Evolutionary conservation across 2,113 vertebrate genomes (phyloP).

Genomic region (Phylloscopus trochilus): DNA sequence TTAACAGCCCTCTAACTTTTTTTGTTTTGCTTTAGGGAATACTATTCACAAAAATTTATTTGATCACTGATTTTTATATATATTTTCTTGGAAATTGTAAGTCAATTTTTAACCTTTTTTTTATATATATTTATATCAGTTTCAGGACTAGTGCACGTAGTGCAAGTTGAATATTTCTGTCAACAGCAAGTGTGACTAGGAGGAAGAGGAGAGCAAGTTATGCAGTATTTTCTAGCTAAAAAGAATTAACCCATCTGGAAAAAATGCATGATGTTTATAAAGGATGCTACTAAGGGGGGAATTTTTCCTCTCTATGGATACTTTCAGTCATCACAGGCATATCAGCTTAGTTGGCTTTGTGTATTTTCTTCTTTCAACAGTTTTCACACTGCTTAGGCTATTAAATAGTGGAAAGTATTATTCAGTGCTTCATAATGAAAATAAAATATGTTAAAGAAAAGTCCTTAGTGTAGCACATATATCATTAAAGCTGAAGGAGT

Average conservation of each 20-base stretch:
- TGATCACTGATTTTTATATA: not conserved
- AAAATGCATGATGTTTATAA: not conserved
- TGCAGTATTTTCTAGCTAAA: not conserved
- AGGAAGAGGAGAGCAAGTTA: not conserved
- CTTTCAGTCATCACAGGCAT: not conserved
- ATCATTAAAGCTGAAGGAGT: not conserved
- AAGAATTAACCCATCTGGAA: not conserved
- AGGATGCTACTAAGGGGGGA: not conserved
- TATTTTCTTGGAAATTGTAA: not conserved
- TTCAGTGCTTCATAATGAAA: not conserved
- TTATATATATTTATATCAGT: not conserved
- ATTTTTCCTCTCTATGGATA: not conserved
- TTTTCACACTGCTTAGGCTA: not conserved
- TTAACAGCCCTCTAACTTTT: not conserved
- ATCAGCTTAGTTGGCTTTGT: not conserved
- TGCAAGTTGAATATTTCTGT: not conserved
- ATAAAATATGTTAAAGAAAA: not conserved
- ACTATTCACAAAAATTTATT: not conserved
- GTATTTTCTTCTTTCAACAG: not conserved
- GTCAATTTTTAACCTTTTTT: not conserved
- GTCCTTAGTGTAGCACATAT: not conserved
- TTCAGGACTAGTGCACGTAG: not conserved
- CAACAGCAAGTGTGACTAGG: not conserved
- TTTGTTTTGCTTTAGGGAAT: not conserved
- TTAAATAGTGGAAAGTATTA: not conserved